Base-by-base conservation (phyloP, 2,113 vertebrate species). In the Pithys albifrons region DNA sequence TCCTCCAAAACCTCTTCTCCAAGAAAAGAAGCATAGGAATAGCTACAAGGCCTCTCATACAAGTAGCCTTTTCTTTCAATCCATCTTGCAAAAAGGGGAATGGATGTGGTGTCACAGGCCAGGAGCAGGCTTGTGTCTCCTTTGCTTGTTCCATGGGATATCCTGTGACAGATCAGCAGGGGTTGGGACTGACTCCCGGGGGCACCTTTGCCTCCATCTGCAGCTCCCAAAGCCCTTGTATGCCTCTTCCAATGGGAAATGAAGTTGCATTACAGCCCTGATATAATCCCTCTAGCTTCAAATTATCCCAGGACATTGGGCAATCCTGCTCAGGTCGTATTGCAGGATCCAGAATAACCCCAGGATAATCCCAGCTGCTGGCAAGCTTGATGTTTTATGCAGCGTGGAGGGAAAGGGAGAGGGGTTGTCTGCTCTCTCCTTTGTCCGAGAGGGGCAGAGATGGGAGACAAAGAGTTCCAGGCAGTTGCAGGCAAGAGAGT, bases 321-420 rank as follows among this genome's bases (percentile, higher is more conserved):
- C 46, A 46, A 15, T 24, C 41, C 59, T 14, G 29, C 27, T 33
- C 0, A 46, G 18, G 37, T 10, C 2, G 0, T 18, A 15, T 67
- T 85, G 71, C 10, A 4, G 59, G 28, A 67, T 37, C 29, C 52
- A 23, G 1, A 6, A 18, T 4, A n/a, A n/a, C 52, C 7, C 8
- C 31, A n/a, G 22, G 35, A 7, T 48, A 29, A 69, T 31, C 51
- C 49, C 24, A 59, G 33, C 22, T 81, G 37, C 51, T 88, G 10
- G 8, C 35, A 51, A 45, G 29, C 3, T 66, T 79, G 43, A 18
- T 33, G 19, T 39, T 39, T 39, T 39, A 39, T 41, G 41, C 41
- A 41, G 41, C 41, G 41, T 41, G 12, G 41, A 41, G 13, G 41
- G 41, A 14, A 41, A 41, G 41, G 41, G 41, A 41, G 41, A 41